Base-by-base conservation (phyloP, 2,797 vertebrate genomes). In the Notolepis coatsorum region DNA sequence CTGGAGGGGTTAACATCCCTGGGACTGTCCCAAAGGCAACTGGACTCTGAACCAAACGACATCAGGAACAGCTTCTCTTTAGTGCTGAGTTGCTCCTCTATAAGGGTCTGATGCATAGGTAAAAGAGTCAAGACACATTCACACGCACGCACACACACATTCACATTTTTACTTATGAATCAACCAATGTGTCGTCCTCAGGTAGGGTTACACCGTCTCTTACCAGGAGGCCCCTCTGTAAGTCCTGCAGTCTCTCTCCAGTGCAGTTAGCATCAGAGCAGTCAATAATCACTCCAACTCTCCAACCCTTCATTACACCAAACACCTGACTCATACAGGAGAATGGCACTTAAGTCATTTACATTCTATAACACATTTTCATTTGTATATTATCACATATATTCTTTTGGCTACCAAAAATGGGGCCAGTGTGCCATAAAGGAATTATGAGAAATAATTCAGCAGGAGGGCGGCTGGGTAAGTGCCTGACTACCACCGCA, bases 31-130 rank as follows among this genome's bases (percentile, higher is more conserved):
- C 94, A 95, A 9, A 93, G 85, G 0, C 59, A 12, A 3, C 68
- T 80, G 52, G 75, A 18, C 17, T 88, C 81, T 10, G 81, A 53
- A 20, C 89, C 74, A 2, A 92, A 93, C 2, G 91, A 90, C 30
- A 93, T 75, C 49, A 91, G 79, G 33, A 88, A 91, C 20, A 95
- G 56, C 59, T 89, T 79, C 63, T 92, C 85, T 86, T 91, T 93
- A 12, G 78, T 71, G 67, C 85, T 81, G 5, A 95, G 75, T 73
- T 95, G 94, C 56, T 95, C 91, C 3, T 93, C 90, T 25, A 92
- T 65, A 53, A 95, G 86, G 58, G 48, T 58, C 94, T 95, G 77
- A 6, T 17, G 15, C 5, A n/a, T 3, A 7, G n/a, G 2, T 1
- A n/a, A 27, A 33, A 1, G 23, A 27, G 25, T 17, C 31, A 17